Conservation (phyloP, 2,113 vertebrate species). For the Carassius gibelio region DNA sequence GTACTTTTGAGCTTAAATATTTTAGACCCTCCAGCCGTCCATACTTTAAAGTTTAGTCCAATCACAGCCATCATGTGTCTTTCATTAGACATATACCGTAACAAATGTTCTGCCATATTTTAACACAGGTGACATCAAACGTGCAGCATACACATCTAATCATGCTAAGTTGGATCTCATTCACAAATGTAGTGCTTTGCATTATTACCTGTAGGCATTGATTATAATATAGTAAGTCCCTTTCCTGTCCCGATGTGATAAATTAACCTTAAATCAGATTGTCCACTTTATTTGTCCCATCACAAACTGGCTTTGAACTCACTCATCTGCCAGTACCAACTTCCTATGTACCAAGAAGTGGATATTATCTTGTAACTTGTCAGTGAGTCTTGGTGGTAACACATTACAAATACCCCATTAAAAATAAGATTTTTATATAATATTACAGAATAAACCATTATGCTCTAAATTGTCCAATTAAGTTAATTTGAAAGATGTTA, state of each 20-base stretch:
- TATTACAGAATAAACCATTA: background rate
- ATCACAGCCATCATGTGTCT: conserved; percentile 42
- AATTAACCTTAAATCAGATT: conserved; percentile 41
- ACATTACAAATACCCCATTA: background rate
- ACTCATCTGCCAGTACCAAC: conserved; percentile 15
- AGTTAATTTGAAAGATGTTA: no score
- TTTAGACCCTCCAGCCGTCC: conserved; percentile 15
- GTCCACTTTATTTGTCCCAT: conserved; percentile 37
- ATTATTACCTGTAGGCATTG: conserved; percentile 16
- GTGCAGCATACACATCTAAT: background rate
- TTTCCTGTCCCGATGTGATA: conserved; percentile 27
- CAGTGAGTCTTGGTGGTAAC: background rate
- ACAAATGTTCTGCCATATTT: conserved; percentile 28
- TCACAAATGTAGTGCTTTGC: conserved; percentile 7
- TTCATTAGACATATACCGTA: conserved; percentile 26
- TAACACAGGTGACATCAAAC: conserved; percentile 20
- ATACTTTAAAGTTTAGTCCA: conserved; percentile 45
- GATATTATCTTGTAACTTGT: background rate
- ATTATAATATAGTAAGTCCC: conserved; percentile 5
- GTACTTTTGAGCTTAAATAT: conserved; percentile 39
- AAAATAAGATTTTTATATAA: background rate
- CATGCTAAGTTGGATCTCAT: background rate
- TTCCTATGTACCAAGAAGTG: conserved; percentile 12
- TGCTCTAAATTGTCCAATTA: background rate
- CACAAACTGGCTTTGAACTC: conserved; percentile 26